A percentile compares a stretch with the other conserved stretches of the same genome.
phyloP scores from a whole-genome alignment of 53 echinoderm and acorn worm species.

The Patiria pectinifera region DNA sequence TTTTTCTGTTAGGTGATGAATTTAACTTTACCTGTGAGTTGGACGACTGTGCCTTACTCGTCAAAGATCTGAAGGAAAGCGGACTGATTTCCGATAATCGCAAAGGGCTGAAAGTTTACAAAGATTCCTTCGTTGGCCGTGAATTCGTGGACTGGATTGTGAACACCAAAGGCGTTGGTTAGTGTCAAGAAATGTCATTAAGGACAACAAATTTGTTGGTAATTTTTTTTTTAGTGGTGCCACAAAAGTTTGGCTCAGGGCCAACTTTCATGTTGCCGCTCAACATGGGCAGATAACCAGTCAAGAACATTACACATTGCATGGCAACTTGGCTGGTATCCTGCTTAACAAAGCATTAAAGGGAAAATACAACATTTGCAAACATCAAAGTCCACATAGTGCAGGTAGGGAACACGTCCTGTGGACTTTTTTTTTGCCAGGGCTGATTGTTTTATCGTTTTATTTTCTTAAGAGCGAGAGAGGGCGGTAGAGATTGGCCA shows the following conservation, averaged over 20 bases:
- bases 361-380: no score
- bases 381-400: no score
- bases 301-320: no score
- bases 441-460: neutral
- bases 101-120: slow-evolving; percentile 69
- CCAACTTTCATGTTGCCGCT: no score
- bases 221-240: no score
- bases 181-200: neutral
- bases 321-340: no score
- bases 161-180: slow-evolving; percentile 72
- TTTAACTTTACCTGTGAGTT: slow-evolving; percentile 92
- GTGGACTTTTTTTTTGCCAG: no score
- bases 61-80: slow-evolving; percentile 83
- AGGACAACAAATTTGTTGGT: neutral
- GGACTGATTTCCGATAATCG: slow-evolving; percentile 85
- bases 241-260: no score
- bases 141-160: slow-evolving; percentile 95
- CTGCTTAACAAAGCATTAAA: no score
- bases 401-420: no score
- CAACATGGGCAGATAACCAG: no score
- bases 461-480: slow-evolving; percentile 61
- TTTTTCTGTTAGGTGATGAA: slow-evolving; percentile 49
- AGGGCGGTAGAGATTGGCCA: slow-evolving; percentile 81
- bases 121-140: slow-evolving; percentile 80
- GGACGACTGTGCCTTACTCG: slow-evolving; percentile 80